Evolutionary conservation across 1,140 invertebrate genomes (phyloP).

Genomic region (Anastrepha ludens): DNA sequence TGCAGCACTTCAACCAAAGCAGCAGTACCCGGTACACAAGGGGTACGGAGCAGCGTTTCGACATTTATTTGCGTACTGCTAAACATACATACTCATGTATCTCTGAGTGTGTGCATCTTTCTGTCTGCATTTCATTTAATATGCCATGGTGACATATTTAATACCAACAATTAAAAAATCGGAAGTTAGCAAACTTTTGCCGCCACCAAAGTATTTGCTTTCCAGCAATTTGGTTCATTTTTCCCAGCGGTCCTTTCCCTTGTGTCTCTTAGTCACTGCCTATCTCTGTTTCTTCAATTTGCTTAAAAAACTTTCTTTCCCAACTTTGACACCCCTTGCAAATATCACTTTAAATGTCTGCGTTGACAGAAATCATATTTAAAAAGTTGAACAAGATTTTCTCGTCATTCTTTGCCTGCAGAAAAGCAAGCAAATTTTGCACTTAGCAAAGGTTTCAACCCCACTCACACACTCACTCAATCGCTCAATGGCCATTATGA

Average conservation of each 20-base stretch:
- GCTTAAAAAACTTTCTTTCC: conserved; percentile 47
- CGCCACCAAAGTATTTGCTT: conserved; percentile 2
- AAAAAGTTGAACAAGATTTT: conserved; percentile 50
- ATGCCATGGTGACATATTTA: conserved; percentile 26
- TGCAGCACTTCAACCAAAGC: neutral
- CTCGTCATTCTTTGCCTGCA: conserved; percentile 28
- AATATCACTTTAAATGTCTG: conserved; percentile 46
- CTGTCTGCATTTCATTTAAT: neutral
- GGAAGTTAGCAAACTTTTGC: conserved; percentile 46
- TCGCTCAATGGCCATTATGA: conserved; percentile 11
- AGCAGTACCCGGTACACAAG: neutral
- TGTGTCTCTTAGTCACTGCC: neutral
- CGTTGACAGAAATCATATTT: conserved; percentile 51
- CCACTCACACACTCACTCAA: neutral
- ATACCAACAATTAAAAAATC: conserved; percentile 50
- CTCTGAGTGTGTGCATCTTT: neutral
- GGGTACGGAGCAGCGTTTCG: neutral
- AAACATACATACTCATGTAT: neutral
- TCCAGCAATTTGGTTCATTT: conserved; percentile 45
- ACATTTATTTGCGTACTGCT: conserved; percentile 8
- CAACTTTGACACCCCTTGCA: conserved; percentile 54
- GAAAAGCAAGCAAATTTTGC: conserved; percentile 32
- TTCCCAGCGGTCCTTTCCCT: neutral
- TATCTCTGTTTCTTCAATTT: neutral
- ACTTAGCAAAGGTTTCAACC: conserved; percentile 44